Conservation (phyloP, 2,113 vertebrate species). For the Anhinga rufa region DNA sequence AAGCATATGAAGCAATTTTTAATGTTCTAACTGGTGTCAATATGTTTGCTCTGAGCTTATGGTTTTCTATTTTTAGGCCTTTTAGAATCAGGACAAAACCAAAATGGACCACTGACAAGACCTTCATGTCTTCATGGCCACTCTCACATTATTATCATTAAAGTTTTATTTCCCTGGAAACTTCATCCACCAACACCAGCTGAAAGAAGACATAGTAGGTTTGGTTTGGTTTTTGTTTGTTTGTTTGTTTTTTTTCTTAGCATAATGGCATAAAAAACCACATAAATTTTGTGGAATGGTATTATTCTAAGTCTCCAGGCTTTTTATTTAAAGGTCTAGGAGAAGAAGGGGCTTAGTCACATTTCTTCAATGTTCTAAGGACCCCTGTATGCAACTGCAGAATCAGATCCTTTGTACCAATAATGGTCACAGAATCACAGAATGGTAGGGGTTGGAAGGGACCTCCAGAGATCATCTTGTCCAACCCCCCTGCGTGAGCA, state of each 20-base stretch:
- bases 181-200: rapidly evolving
- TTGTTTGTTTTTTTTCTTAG: background rate
- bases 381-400: background rate
- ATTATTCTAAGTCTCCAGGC: background rate
- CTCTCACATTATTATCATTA: background rate
- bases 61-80: background rate
- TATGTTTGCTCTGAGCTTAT: background rate
- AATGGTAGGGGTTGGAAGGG: no score
- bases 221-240: no score
- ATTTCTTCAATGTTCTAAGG: background rate
- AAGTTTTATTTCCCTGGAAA: background rate
- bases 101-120: background rate
- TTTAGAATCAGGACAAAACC: background rate
- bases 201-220: background rate
- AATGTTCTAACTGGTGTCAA: background rate
- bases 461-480: no score
- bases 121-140: background rate
- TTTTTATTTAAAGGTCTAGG: background rate
- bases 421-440: background rate
- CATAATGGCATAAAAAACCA: background rate
- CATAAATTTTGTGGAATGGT: background rate
- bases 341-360: background rate
- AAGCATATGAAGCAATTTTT: background rate
- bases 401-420: background rate
- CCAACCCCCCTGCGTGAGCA: no score